phyloP scores from a whole-genome alignment of 2,797 vertebrate genomes.

The Schizopygopsis pylzovi region DNA sequence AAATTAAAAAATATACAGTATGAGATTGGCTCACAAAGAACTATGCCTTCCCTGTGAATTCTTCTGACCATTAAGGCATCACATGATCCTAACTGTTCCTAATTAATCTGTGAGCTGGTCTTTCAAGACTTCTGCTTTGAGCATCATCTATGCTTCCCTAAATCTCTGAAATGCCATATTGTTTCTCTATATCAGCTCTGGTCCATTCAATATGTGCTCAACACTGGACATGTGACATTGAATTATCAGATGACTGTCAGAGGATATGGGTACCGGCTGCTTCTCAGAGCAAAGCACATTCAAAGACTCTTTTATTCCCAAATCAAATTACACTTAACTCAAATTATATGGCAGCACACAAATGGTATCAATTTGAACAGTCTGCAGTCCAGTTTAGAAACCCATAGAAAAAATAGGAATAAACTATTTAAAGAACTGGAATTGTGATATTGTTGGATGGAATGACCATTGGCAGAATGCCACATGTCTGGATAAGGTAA shows the following conservation, averaged over 20 bases:
- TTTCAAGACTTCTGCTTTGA: neutral
- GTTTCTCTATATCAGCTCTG: slow-evolving; percentile 24
- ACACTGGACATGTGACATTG: slow-evolving; percentile 53
- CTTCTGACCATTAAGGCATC: slow-evolving; percentile 27
- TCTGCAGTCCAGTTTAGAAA: slow-evolving; percentile 31
- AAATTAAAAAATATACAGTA: neutral
- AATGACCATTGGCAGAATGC: neutral
- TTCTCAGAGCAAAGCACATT: slow-evolving; percentile 43
- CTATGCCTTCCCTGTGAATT: neutral
- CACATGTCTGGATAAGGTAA: neutral
- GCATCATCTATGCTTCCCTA: neutral
- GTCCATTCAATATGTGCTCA: slow-evolving; percentile 8
- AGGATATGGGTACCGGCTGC: slow-evolving; percentile 33
- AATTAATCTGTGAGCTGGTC: slow-evolving; percentile 7
- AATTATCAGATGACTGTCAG: slow-evolving; percentile 62
- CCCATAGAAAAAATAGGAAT: slow-evolving; percentile 1
- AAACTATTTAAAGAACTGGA: slow-evolving; percentile 3
- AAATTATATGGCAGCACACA: slow-evolving; percentile 55
- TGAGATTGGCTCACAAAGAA: neutral
- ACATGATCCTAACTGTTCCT: slow-evolving; percentile 28
- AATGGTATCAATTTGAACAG: slow-evolving; percentile 45
- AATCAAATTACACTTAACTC: slow-evolving; percentile 62
- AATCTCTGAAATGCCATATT: slow-evolving; percentile 1
- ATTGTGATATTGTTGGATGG: neutral
- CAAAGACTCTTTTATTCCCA: slow-evolving; percentile 60